Percentiles rank a stretch among this genome's conserved stretches.
Evolutionary conservation across 2,113 vertebrate genomes (phyloP).

Genomic region (Platysteira castanea): DNA sequence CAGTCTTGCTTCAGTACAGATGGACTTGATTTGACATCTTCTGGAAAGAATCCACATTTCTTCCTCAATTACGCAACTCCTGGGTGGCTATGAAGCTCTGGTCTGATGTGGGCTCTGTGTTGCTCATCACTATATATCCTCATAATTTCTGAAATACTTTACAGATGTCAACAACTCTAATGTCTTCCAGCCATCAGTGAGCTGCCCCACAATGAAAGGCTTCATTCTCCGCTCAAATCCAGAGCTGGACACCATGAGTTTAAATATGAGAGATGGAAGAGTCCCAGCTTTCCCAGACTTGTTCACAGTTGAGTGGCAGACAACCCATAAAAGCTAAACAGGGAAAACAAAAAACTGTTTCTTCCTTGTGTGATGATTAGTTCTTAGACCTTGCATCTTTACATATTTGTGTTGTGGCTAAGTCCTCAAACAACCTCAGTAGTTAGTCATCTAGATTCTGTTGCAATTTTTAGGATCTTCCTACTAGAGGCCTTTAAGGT

Average conservation of each 20-base stretch:
- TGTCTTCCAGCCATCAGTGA: background rate
- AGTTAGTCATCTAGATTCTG: background rate
- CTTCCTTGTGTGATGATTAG: background rate
- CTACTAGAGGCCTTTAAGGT: background rate
- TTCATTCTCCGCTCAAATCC: background rate
- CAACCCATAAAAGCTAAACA: background rate
- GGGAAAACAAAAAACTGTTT: background rate
- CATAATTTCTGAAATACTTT: slow-evolving; percentile 28
- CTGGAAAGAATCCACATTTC: slow-evolving; percentile 27
- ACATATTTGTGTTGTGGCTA: background rate
- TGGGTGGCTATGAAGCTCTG: background rate
- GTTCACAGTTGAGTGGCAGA: background rate
- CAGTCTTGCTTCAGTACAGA: background rate
- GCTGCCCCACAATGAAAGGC: background rate
- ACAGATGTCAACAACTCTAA: slow-evolving; percentile 33
- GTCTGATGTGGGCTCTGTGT: slow-evolving; percentile 9
- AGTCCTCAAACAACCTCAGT: background rate
- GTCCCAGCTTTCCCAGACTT: slow-evolving; percentile 12
- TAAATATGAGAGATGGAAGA: background rate
- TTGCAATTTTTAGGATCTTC: slow-evolving; percentile 8
- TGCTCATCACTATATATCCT: background rate
- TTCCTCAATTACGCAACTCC: slow-evolving; percentile 2
- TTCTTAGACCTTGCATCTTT: background rate
- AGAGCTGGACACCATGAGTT: background rate
- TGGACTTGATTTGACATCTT: slow-evolving; percentile 33